Conservation (phyloP, 1,140 invertebrate genomes). For the Adelges cooleyi region DNA sequence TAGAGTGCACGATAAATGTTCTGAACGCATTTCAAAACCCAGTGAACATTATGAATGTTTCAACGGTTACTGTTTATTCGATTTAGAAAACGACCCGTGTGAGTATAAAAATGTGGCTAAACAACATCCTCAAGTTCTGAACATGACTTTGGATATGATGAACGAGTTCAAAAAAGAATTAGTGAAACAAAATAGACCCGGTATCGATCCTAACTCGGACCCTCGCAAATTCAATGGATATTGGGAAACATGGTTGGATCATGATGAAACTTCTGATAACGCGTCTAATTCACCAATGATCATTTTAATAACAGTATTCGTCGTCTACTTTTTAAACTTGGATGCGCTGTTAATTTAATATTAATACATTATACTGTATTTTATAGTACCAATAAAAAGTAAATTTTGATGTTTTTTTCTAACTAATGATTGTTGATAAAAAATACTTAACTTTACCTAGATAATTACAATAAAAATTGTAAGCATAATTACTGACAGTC, state of each 20-base stretch:
- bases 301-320: no score
- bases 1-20: background rate
- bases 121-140: conserved; percentile 37
- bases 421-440: no score
- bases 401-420: no score
- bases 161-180: conserved; percentile 36
- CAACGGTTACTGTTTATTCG: conserved; percentile 46
- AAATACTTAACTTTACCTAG: no score
- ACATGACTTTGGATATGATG: conserved; percentile 35
- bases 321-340: no score
- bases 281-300: no score
- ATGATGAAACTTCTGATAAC: background rate
- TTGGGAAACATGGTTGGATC: conserved; percentile 39
- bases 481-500: no score
- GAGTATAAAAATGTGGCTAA: conserved; percentile 47
- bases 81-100: conserved; percentile 52
- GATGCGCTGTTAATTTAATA: no score
- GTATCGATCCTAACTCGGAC: conserved; percentile 38
- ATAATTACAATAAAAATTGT: no score
- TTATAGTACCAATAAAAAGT: no score
- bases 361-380: no score
- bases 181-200: conserved; percentile 33
- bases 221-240: conserved; percentile 39
- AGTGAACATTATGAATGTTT: background rate
- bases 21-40: background rate